A percentile compares a stretch with the other conserved stretches of the same genome.
Evolutionary conservation across 1,140 invertebrate species (phyloP).

Genomic region (Bombus polaris): DNA sequence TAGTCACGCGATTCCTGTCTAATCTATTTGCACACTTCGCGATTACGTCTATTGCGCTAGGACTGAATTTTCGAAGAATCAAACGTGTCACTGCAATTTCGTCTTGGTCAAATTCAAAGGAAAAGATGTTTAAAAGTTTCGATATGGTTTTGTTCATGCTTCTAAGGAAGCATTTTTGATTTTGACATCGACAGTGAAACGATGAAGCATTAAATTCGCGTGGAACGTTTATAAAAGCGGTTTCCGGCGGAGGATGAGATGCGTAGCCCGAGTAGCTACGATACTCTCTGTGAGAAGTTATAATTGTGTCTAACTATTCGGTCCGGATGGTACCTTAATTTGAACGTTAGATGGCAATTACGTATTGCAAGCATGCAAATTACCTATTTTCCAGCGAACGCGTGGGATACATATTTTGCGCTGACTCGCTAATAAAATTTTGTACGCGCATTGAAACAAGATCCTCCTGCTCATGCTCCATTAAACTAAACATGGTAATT

Average conservation of each 20-base stretch:
- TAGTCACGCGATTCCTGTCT: background rate
- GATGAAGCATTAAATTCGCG: constrained; percentile 51
- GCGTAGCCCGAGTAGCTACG: background rate
- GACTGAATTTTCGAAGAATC: too few relatives aligned
- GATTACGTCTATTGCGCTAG: background rate
- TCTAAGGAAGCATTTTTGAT: background rate
- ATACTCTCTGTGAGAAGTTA: constrained; percentile 53
- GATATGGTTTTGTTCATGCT: too few relatives aligned
- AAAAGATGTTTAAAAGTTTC: background rate
- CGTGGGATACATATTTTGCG: background rate
- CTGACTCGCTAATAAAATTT: constrained; percentile 31
- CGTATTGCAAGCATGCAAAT: constrained; percentile 55
- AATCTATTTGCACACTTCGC: background rate
- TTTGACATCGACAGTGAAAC: background rate
- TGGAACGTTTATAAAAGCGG: constrained; percentile 27
- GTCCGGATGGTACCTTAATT: constrained; percentile 53
- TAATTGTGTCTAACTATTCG: constrained; percentile 64
- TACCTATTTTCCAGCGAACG: constrained; percentile 32
- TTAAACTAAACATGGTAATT: constrained; percentile 12
- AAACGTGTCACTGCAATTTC: too few relatives aligned
- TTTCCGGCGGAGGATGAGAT: background rate
- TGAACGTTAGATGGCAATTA: constrained; percentile 64
- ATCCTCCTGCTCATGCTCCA: constrained; percentile 23
- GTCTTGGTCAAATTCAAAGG: too few relatives aligned
- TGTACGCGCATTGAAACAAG: constrained; percentile 9